Conservation (phyloP, 2,797 vertebrate genomes). For the Heteromormyrus szaboi region DNA sequence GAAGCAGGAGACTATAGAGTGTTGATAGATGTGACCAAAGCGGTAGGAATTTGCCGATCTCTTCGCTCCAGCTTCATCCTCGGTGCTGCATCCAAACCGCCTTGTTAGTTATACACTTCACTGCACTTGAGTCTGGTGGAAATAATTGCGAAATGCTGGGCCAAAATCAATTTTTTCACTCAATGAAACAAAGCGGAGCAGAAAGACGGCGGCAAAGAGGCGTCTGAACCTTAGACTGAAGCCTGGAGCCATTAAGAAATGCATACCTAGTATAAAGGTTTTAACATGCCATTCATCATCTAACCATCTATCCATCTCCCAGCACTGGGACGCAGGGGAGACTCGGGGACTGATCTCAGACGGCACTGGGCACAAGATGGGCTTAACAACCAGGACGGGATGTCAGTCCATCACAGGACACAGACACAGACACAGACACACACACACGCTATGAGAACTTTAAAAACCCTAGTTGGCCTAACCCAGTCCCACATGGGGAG, state of each 20-base stretch:
- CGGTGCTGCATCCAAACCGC: slow-evolving; percentile 32
- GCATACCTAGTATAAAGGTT: neutral
- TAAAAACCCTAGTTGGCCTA: neutral
- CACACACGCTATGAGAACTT: neutral
- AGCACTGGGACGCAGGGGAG: neutral
- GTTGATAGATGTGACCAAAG: neutral
- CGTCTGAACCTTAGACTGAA: neutral
- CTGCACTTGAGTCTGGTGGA: neutral
- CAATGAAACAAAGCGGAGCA: neutral
- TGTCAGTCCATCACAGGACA: neutral
- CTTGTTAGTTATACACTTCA: slow-evolving; percentile 50
- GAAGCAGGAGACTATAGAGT: neutral
- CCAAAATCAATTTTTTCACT: slow-evolving; percentile 9
- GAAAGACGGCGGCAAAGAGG: neutral
- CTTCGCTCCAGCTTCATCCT: neutral
- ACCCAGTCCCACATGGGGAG: neutral
- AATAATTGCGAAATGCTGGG: neutral
- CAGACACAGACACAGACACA: neutral
- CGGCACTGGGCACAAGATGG: neutral
- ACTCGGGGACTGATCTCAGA: neutral
- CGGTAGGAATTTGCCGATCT: neutral
- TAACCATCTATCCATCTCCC: neutral
- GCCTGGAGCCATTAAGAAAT: neutral
- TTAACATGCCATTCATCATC: neutral
- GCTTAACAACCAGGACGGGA: neutral